Evolutionary conservation across 2,113 vertebrate genomes (phyloP).

Genomic region (Corvus moneduloides): DNA sequence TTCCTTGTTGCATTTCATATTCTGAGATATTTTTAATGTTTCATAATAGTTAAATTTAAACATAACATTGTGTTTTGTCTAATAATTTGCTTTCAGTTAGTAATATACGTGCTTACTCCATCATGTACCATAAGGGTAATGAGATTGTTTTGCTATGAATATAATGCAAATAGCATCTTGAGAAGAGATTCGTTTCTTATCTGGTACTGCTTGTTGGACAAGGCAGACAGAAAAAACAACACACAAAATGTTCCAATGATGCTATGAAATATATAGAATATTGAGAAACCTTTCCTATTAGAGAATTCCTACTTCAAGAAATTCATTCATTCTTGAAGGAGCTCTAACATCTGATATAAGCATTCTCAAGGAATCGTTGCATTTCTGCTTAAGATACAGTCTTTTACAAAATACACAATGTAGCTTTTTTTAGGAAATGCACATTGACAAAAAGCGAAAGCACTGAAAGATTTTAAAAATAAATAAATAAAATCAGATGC

Average conservation of each 20-base stretch:
- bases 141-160: conserved; percentile 11
- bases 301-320: conserved; percentile 61
- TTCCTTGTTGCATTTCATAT: background rate
- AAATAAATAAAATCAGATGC: conserved; percentile 30
- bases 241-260: conserved; percentile 10
- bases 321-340: conserved; percentile 53
- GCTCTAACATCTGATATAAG: conserved; percentile 40
- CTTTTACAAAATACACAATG: background rate
- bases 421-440: background rate
- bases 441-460: conserved; percentile 22
- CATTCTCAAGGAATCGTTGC: conserved; percentile 47
- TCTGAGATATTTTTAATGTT: conserved; percentile 5
- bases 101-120: background rate
- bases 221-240: conserved; percentile 44
- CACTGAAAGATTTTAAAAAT: conserved; percentile 1
- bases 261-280: conserved; percentile 53
- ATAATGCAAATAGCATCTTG: conserved; percentile 9
- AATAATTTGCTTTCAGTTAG: conserved; percentile 50
- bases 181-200: conserved; percentile 3
- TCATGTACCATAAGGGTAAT: background rate
- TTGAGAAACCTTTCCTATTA: conserved; percentile 19
- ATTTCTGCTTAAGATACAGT: conserved; percentile 12
- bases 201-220: background rate
- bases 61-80: background rate
- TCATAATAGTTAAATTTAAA: conserved; percentile 41